Evolutionary conservation across 2,113 vertebrate genomes (phyloP).

Genomic region (Gadus macrocephalus): DNA sequence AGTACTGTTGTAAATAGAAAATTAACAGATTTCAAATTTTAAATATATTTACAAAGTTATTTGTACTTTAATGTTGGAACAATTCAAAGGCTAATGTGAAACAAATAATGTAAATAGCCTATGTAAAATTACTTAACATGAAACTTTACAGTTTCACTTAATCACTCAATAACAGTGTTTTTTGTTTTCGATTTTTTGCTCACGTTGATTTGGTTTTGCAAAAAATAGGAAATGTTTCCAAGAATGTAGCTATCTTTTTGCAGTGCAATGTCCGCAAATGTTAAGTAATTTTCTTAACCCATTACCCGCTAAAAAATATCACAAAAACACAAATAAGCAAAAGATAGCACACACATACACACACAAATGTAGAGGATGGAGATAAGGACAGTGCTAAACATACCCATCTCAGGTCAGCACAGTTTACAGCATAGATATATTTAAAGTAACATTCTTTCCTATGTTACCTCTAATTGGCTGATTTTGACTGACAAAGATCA

Average conservation of each 20-base stretch:
- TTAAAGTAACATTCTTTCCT: conserved; percentile 19
- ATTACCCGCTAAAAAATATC: conserved; percentile 31
- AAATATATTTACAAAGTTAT: conserved; percentile 82
- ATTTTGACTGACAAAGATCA: conserved; percentile 18
- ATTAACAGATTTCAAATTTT: conserved; percentile 77
- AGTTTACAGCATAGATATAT: conserved; percentile 17
- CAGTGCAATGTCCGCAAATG: conserved; percentile 43
- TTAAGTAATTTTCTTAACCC: conserved; percentile 30
- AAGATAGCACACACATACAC: conserved; percentile 14
- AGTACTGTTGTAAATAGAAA: conserved; percentile 85
- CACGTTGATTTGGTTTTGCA: conserved; percentile 40
- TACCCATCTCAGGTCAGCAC: conserved; percentile 61
- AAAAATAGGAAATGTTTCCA: conserved; percentile 55
- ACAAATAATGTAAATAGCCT: conserved; percentile 83
- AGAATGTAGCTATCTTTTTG: conserved; percentile 66
- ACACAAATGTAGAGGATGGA: conserved; percentile 2
- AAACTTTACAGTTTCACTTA: conserved; percentile 68
- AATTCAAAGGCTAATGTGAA: conserved; percentile 76
- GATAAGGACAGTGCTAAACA: conserved; percentile 15
- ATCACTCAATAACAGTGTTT: conserved; percentile 69
- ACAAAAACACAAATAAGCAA: conserved; percentile 1
- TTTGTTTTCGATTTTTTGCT: conserved; percentile 56
- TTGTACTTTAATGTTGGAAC: conserved; percentile 84
- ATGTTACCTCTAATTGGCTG: conserved; percentile 17
- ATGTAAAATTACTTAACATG: too few relatives aligned